Evolutionary conservation across 2,888 invertebrate genomes (phyloP).

Genomic region (Drosophila ezoana): DNA sequence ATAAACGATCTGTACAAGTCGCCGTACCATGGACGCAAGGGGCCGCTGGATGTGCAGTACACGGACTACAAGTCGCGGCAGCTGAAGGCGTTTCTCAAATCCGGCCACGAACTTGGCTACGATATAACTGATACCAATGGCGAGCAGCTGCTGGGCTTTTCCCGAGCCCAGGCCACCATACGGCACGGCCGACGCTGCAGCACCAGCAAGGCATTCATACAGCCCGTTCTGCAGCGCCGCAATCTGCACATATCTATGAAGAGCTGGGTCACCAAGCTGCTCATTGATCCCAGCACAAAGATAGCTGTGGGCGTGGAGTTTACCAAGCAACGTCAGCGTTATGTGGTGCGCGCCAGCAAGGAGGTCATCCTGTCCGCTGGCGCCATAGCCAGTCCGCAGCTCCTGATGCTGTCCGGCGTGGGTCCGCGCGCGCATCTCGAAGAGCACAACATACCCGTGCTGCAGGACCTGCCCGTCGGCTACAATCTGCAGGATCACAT

Average conservation of each 20-base stretch:
- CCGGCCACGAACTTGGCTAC: conserved; percentile 90
- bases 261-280: conserved; percentile 89
- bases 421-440: conserved; percentile 89
- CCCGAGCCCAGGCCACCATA: conserved; percentile 90
- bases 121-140: conserved; percentile 90
- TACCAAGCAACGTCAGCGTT: conserved; percentile 87
- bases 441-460: conserved; percentile 87
- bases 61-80: conserved; percentile 88
- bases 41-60: conserved; percentile 89
- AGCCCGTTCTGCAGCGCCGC: conserved; percentile 87
- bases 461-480: conserved; percentile 91
- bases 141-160: conserved; percentile 88
- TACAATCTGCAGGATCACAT: conserved; percentile 93
- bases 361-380: conserved; percentile 93
- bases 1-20: conserved; percentile 87
- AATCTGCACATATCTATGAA: conserved; percentile 90
- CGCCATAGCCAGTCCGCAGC: conserved; percentile 92
- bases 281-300: conserved; percentile 88
- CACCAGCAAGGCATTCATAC: conserved; percentile 91
- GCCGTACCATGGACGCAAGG: conserved; percentile 88
- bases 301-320: conserved; percentile 89
- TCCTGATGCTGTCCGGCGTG: conserved; percentile 94
- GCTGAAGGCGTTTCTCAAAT: conserved; percentile 88
- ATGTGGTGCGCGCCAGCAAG: conserved; percentile 87
- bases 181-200: conserved; percentile 91